A percentile compares a stretch with the other conserved stretches of the same genome.
phyloP scores from a whole-genome alignment of 2,888 invertebrate species.

The Cinara cedri region DNA sequence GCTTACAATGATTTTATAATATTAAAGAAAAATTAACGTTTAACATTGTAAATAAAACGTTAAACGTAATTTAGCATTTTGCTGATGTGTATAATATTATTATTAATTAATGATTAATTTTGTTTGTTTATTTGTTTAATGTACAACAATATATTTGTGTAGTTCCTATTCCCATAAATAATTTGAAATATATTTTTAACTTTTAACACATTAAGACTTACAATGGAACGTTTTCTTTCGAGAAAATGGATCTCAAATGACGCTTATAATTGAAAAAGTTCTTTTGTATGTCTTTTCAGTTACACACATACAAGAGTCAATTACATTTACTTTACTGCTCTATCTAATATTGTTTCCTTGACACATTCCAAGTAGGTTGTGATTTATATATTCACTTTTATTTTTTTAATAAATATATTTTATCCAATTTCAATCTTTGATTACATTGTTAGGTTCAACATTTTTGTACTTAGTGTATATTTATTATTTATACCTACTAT shows the following conservation, averaged over 20 bases:
- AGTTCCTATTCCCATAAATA: conserved; percentile 45
- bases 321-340: conserved; percentile 19
- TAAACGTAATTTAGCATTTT: conserved; percentile 32
- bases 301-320: conserved; percentile 33
- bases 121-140: conserved; percentile 33
- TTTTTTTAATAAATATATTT: background rate
- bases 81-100: conserved; percentile 26
- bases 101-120: conserved; percentile 39
- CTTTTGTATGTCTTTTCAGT: conserved; percentile 22
- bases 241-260: conserved; percentile 47
- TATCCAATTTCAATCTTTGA: background rate
- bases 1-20: background rate
- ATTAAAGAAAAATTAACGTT: conserved; percentile 1
- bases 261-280: conserved; percentile 28
- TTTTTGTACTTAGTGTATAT: conserved; percentile 50
- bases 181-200: background rate
- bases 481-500: conserved; percentile 43
- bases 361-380: conserved; percentile 51
- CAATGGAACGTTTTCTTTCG: conserved; percentile 32
- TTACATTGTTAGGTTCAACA: background rate
- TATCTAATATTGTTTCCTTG: conserved; percentile 13
- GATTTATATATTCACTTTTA: conserved; percentile 5
- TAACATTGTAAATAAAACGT: conserved; percentile 20
- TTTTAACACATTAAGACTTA: conserved; percentile 29
- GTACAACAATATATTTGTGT: conserved; percentile 26